Base-by-base conservation (phyloP, 2,797 vertebrate species). In the Tokudaia muenninki region DNA sequence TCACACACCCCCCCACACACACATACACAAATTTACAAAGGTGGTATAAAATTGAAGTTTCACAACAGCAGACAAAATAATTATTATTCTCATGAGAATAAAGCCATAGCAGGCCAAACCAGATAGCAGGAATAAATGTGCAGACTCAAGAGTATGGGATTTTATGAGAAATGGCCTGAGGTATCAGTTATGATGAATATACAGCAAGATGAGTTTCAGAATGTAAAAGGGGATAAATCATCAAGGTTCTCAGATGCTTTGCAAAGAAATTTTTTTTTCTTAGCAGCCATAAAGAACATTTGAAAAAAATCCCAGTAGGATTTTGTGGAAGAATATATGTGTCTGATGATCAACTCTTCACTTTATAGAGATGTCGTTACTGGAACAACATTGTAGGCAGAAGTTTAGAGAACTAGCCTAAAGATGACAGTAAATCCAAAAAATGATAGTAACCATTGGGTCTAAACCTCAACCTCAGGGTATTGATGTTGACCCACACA, bases 351-450 rank as follows among this genome's bases (percentile, higher is more conserved):
- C 24, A 13, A 6, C 29, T 90, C 26, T 93, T 87, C 31, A 22
- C 55, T 96, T 92, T 80, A 57, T 83, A 57, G 63, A 77, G 21
- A 86, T 55, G 57, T n/a, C 24, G 9, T 91, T 41, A 8, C 31
- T 57, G 7, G 34, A 50, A 9, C 14, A 41, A 11, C 16, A 0
- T 6, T 55, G 61, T 47, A 12, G 31, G 10, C 4, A 59, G 70
- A 63, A 17, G 6, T n/a, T 59, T 59, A 50, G 57, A 26, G 50
- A 72, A 88, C 19, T 24, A 84, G 26, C 44, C 3, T 24, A 50
- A 47, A 96, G 29, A 41, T 1, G 5, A 22, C 13, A 72, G 8
- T 75, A 77, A 55, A 87, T 77, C 50, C 92, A 86, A 11, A 3
- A 55, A 59, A 31, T 22, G 41, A 37, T 80, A 55, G 24, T 31